Base-by-base conservation (phyloP, 2,113 vertebrate species). In the Amphiprion ocellaris region DNA sequence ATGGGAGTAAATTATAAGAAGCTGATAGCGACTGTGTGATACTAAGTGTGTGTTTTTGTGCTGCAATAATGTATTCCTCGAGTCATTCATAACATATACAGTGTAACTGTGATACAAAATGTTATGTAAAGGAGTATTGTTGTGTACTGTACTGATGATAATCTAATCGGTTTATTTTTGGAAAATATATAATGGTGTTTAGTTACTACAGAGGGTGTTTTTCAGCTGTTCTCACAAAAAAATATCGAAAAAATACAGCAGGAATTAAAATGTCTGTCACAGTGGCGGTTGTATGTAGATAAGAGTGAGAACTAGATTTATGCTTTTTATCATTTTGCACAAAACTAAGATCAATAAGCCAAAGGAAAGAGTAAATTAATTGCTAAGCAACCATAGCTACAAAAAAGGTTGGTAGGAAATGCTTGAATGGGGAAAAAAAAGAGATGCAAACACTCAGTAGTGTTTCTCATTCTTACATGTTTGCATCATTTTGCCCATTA, bases 321-420 rank as follows among this genome's bases (percentile, higher is more conserved):
- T n/a, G 49, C 10, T 74, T 62, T 63, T 50, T 4, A 52, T 75
- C 77, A 16, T 64, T 83, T 85, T 87, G 69, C 74, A 88, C 84
- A 82, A 75, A 77, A 49, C 37, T 76, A 39, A 70, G 11, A 28
- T 14, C 21, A 24, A 56, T 76, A 10, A 63, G 65, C 67, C 67
- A 84, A 86, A 81, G 30, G 72, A 77, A 61, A 37, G 9, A 77
- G 21, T 70, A 37, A 0, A 62, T 69, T 14, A 54, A 46, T 41
- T 14, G 26, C 55, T 64, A 12, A 21, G 24, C 6, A 15, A 15
- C 24, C 30, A 54, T 3, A 11, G 11, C 33, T 9, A 21, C 4
- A 61, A 15, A n/a, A 21, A 52, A 44, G 26, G 49, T 37, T 77
- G 12, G 9, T 55, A 21, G 64, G 23, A 67, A 79, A 33, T 50